Evolutionary conservation across 2,797 vertebrate genomes (phyloP).

Genomic region (Poecilia picta): DNA sequence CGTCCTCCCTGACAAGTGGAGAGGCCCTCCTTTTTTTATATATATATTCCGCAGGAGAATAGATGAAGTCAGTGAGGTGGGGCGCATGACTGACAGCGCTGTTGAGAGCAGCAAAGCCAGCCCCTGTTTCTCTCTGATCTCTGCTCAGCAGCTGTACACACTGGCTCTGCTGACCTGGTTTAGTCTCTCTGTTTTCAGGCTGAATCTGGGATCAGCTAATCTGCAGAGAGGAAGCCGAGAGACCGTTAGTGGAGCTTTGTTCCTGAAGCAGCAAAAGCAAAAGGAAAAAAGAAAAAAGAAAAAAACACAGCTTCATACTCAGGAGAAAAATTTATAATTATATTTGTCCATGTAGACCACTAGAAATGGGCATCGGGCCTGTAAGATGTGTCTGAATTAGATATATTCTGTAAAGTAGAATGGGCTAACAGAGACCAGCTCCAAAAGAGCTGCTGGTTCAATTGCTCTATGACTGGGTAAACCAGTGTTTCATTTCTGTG

Average conservation of each 20-base stretch:
- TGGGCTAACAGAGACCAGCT: not conserved
- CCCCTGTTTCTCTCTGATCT: constrained; percentile 53
- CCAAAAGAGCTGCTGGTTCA: not conserved
- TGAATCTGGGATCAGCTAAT: constrained; percentile 44
- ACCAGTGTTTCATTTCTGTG: not conserved
- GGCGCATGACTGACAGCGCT: constrained; percentile 63
- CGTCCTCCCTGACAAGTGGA: constrained; percentile 60
- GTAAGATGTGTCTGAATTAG: not conserved
- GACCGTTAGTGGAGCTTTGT: constrained; percentile 32
- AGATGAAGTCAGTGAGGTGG: constrained; percentile 54
- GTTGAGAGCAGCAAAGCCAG: constrained; percentile 48
- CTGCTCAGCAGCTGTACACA: constrained; percentile 35
- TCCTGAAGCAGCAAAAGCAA: not conserved
- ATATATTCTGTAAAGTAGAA: not conserved
- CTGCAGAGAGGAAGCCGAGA: constrained; percentile 10
- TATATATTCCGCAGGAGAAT: constrained; percentile 35
- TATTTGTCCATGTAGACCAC: not conserved
- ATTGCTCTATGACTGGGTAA: not conserved
- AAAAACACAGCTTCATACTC: not conserved
- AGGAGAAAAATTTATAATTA: not conserved
- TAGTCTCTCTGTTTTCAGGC: constrained; percentile 19
- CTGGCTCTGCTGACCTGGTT: constrained; percentile 64
- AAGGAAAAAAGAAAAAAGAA: not conserved
- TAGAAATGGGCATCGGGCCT: not conserved
- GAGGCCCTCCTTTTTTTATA: constrained; percentile 29